Conservation (phyloP, 2,797 vertebrate genomes). For the Sparidentex hasta region DNA sequence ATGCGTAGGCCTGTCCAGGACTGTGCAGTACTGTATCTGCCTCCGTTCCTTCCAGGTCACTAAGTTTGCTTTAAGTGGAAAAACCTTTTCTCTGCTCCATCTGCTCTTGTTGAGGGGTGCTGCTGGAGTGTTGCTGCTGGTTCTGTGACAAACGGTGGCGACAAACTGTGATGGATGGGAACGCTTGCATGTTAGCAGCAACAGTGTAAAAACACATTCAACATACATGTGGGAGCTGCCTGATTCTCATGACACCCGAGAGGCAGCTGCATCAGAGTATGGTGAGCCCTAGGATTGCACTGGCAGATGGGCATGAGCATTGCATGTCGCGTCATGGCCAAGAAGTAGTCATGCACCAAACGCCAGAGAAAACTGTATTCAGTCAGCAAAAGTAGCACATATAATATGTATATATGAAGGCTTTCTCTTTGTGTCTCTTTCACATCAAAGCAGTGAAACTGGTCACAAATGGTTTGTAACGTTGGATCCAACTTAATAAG, state of each 20-base stretch:
- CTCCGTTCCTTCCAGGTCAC: neutral
- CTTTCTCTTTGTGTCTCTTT: neutral
- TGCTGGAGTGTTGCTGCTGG: conserved; percentile 8
- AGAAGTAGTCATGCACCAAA: conserved; percentile 2
- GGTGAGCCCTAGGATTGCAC: neutral
- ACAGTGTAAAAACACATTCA: neutral
- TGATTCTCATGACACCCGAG: conserved; percentile 14
- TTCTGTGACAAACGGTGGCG: neutral
- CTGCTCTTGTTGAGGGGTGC: conserved; percentile 9
- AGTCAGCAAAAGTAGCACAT: neutral
- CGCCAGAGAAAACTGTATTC: neutral
- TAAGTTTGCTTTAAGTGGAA: neutral
- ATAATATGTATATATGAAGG: neutral
- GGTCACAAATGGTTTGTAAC: neutral
- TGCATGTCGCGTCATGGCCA: conserved; percentile 16
- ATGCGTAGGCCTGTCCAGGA: neutral
- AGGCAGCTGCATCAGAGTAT: neutral
- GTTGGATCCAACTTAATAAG: neutral
- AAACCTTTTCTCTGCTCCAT: conserved; percentile 13
- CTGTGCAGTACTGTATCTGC: neutral
- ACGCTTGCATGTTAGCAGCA: conserved; percentile 24
- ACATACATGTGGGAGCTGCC: conserved; percentile 3
- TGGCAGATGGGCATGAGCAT: conserved; percentile 40
- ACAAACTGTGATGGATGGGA: neutral
- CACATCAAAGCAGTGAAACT: neutral